Conservation (phyloP, 2,888 invertebrate genomes). For the Chloroclystis v-ata region DNA sequence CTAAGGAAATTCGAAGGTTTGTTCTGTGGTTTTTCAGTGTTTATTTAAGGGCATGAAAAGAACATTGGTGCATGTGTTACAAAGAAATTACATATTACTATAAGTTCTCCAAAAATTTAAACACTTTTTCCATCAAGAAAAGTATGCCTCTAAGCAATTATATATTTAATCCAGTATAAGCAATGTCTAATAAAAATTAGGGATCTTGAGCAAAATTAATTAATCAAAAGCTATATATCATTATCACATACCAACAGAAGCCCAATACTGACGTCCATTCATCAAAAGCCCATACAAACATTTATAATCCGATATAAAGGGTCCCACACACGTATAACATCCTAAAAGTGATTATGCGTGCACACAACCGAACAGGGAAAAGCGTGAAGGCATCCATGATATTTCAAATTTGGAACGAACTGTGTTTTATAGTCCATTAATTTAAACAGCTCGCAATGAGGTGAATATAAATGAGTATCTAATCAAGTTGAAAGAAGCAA, state of each 20-base stretch:
- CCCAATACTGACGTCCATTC: constrained; percentile 11
- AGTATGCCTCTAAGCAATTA: too few relatives aligned
- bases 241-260: constrained; percentile 14
- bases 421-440: constrained; percentile 35
- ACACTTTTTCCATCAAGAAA: too few relatives aligned
- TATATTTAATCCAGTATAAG: too few relatives aligned
- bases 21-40: too few relatives aligned
- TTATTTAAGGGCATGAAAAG: too few relatives aligned
- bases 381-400: constrained; percentile 40
- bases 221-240: constrained; percentile 5
- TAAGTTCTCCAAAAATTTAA: too few relatives aligned
- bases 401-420: constrained; percentile 37
- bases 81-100: too few relatives aligned
- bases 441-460: constrained; percentile 26
- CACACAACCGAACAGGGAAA: constrained; percentile 40
- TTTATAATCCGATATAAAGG: constrained; percentile 49
- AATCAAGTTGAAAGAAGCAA: constrained; percentile 7
- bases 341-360: constrained; percentile 56
- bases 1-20: background rate
- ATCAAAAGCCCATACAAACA: constrained; percentile 25
- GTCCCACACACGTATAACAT: constrained; percentile 39
- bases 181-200: background rate
- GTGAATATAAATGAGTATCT: constrained; percentile 27
- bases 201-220: background rate
- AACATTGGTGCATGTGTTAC: too few relatives aligned